phyloP scores from a whole-genome alignment of 2,797 vertebrate species.

The Manis pentadactyla region DNA sequence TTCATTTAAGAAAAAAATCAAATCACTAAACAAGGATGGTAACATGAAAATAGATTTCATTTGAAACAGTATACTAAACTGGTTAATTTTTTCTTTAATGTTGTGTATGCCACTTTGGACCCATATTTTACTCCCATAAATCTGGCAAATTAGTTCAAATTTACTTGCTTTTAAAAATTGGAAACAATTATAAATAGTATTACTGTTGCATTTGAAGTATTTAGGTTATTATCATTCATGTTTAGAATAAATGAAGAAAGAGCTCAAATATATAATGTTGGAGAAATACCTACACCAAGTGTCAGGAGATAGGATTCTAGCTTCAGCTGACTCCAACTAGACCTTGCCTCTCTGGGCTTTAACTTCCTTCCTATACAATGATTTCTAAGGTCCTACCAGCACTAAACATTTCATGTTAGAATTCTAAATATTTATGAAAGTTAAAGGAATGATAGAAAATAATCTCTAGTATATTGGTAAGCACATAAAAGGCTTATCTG shows the following conservation, averaged over 20 bases:
- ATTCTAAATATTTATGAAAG: constrained; percentile 34
- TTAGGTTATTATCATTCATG: not conserved
- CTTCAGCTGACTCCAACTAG: not conserved
- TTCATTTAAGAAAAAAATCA: constrained; percentile 17
- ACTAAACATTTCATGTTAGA: not conserved
- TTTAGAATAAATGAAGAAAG: constrained; percentile 31
- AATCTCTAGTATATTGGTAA: not conserved
- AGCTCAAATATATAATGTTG: not conserved
- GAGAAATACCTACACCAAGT: not conserved
- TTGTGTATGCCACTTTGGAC: not conserved
- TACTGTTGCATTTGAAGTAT: not conserved
- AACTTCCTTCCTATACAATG: not conserved
- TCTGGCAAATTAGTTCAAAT: constrained; percentile 1
- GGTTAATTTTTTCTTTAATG: not conserved
- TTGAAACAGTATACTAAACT: constrained; percentile 4
- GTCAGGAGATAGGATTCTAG: not conserved
- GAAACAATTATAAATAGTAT: not conserved
- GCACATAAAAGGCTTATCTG: not conserved
- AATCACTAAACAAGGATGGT: not conserved
- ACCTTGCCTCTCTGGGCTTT: not conserved
- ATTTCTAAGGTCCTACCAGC: not conserved
- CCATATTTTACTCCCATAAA: constrained; percentile 1
- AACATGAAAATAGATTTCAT: not conserved
- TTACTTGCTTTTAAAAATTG: not conserved
- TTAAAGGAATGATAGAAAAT: not conserved